A percentile compares a stretch with the other conserved stretches of the same genome.
Evolutionary conservation across 2,113 vertebrate species (phyloP).

Genomic region (Silurus asotus): DNA sequence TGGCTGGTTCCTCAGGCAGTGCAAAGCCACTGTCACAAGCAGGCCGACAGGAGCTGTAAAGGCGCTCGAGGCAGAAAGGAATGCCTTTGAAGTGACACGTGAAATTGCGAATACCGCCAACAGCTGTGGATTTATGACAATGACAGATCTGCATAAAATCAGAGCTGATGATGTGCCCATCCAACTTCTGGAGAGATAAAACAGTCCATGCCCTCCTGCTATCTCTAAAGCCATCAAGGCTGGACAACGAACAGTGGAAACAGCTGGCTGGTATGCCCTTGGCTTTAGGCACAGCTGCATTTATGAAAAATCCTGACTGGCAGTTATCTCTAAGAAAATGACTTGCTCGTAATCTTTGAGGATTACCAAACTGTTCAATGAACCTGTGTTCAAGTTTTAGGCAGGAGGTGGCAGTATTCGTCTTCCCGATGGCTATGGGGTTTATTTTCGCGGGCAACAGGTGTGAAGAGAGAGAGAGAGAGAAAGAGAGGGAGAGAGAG

Average conservation of each 20-base stretch:
- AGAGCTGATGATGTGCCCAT: slow-evolving; percentile 67
- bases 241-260: slow-evolving; percentile 60
- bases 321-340: not conserved
- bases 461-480: not conserved
- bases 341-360: not conserved
- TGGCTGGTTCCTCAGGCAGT: slow-evolving; percentile 31
- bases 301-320: not conserved
- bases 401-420: slow-evolving; percentile 45
- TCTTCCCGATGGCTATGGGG: not conserved
- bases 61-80: slow-evolving; percentile 64
- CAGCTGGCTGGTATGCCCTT: slow-evolving; percentile 38
- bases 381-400: not conserved
- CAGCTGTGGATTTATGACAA: slow-evolving; percentile 79
- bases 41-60: slow-evolving; percentile 53
- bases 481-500: not conserved
- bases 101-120: slow-evolving; percentile 68
- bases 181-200: slow-evolving; percentile 65
- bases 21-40: slow-evolving; percentile 55
- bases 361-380: not conserved
- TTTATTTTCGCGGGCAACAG: slow-evolving; percentile 19
- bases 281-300: slow-evolving; percentile 34
- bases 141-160: slow-evolving; percentile 78
- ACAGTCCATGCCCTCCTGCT: slow-evolving; percentile 56
- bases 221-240: slow-evolving; percentile 52
- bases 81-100: slow-evolving; percentile 79